Percentiles rank a stretch among this genome's conserved stretches.
phyloP scores from a whole-genome alignment of 2,888 invertebrate species.

The Tyria jacobaeae region DNA sequence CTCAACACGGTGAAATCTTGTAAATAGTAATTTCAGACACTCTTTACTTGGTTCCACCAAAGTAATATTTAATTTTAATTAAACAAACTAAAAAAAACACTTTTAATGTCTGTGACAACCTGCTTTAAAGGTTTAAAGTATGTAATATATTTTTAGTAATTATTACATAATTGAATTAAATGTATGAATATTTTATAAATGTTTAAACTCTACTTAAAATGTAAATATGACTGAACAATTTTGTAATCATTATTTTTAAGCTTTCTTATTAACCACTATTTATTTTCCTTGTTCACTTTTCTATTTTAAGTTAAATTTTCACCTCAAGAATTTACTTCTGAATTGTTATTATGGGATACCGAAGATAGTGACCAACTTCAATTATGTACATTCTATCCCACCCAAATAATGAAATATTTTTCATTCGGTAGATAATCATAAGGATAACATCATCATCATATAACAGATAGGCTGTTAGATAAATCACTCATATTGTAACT shows the following conservation, averaged over 20 bases:
- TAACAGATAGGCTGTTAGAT: no score
- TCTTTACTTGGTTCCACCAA: slow-evolving; percentile 83
- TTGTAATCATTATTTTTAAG: slow-evolving; percentile 58
- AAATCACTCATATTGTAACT: slow-evolving; percentile 42
- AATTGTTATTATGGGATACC: slow-evolving; percentile 28
- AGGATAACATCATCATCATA: no score
- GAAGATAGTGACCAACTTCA: slow-evolving; percentile 21
- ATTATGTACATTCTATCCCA: slow-evolving; percentile 36
- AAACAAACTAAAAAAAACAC: slow-evolving; percentile 35
- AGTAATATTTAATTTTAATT: slow-evolving; percentile 44
- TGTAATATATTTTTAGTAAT: slow-evolving; percentile 58
- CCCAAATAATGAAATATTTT: slow-evolving; percentile 42
- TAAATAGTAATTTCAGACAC: slow-evolving; percentile 69
- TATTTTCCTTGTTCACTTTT: slow-evolving; percentile 43
- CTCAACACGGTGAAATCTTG: slow-evolving; percentile 77
- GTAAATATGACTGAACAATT: slow-evolving; percentile 69
- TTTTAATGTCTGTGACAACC: slow-evolving; percentile 64
- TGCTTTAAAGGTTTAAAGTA: slow-evolving; percentile 52
- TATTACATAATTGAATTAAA: slow-evolving; percentile 26
- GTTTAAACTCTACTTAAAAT: slow-evolving; percentile 49
- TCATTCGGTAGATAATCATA: slow-evolving; percentile 37
- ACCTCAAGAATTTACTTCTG: slow-evolving; percentile 25
- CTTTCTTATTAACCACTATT: slow-evolving; percentile 47
- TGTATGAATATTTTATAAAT: slow-evolving; percentile 61
- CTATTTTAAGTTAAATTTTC: slow-evolving; percentile 25